These are phyloP conservation scores for Melitaea cinxia DNA, from an alignment of 1,140 invertebrate genomes.

Conservation along the genomic window DNA sequence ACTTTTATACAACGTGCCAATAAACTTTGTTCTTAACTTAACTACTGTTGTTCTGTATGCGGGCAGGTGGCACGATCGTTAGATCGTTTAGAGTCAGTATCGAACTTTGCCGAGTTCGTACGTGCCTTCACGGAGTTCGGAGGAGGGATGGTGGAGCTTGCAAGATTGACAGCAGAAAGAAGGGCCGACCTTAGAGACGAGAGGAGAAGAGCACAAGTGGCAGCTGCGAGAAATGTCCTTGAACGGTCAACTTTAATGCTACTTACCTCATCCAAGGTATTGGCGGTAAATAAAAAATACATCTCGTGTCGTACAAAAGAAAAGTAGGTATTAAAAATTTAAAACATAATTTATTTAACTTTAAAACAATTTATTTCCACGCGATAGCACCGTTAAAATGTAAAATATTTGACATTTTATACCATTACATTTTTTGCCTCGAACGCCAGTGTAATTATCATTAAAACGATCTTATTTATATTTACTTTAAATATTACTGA, in stretches of 20 bases:
- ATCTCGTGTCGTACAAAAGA: neutral
- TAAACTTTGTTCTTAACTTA: constrained; percentile 22
- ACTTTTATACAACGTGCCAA: constrained; percentile 3
- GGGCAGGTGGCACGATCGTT: constrained; percentile 89
- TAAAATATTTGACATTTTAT: neutral
- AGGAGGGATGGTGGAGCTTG: constrained; percentile 98
- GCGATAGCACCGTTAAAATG: no score
- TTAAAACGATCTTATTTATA: neutral
- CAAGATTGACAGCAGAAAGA: constrained; percentile 92
- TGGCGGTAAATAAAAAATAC: constrained; percentile 18
- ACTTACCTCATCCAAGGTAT: constrained; percentile 96
- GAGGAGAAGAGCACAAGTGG: constrained; percentile 96
- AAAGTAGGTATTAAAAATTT: constrained; percentile 1
- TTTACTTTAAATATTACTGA: neutral
- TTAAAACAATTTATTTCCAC: no score
- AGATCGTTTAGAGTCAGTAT: constrained; percentile 94
- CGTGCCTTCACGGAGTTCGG: constrained; percentile 99
- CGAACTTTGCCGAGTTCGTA: constrained; percentile 99
- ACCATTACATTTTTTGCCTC: neutral
- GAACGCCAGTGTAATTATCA: neutral
- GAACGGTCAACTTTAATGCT: constrained; percentile 99
- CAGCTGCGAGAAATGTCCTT: constrained; percentile 95
- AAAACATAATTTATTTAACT: no score
- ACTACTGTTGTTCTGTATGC: constrained; percentile 21
- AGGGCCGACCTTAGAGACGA: constrained; percentile 97